Conservation (phyloP, 1,140 invertebrate species). For the Panagrolaimus sp. region DNA sequence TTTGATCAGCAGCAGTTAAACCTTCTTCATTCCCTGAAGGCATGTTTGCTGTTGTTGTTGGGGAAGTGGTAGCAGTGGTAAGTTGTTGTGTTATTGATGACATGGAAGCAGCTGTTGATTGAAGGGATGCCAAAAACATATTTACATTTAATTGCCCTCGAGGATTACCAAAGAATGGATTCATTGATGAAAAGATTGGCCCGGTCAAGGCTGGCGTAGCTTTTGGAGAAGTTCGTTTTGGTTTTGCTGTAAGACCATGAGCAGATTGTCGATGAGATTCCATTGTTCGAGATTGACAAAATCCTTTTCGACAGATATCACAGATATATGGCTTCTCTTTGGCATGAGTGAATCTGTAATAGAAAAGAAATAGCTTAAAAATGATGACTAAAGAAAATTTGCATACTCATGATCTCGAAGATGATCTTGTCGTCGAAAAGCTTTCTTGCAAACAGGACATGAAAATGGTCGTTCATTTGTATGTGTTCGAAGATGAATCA, state of each 20-base stretch:
- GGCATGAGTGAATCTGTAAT: constrained; percentile 83
- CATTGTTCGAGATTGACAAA: constrained; percentile 85
- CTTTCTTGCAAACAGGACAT: constrained; percentile 94
- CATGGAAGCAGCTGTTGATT: too few relatives aligned
- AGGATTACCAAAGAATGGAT: too few relatives aligned
- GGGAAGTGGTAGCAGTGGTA: too few relatives aligned
- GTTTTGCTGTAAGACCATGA: constrained; percentile 19
- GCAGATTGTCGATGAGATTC: constrained; percentile 70
- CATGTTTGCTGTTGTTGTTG: too few relatives aligned
- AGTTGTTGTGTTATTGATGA: too few relatives aligned
- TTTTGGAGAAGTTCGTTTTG: not conserved
- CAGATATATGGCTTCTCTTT: constrained; percentile 96
- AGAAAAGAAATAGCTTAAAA: constrained; percentile 20
- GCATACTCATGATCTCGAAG: constrained; percentile 59
- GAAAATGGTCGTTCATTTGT: constrained; percentile 94
- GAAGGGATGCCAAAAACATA: too few relatives aligned
- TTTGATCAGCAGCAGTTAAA: too few relatives aligned
- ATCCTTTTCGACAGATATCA: constrained; percentile 86
- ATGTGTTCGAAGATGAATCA: constrained; percentile 72
- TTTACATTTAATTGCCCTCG: too few relatives aligned
- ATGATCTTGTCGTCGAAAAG: constrained; percentile 78
- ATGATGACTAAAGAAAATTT: constrained; percentile 26
- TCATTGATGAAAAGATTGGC: too few relatives aligned
- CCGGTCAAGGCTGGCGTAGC: too few relatives aligned
- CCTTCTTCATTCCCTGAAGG: too few relatives aligned